Conservation (phyloP, 2,888 invertebrate species). For the Ormyrus pomaceus region DNA sequence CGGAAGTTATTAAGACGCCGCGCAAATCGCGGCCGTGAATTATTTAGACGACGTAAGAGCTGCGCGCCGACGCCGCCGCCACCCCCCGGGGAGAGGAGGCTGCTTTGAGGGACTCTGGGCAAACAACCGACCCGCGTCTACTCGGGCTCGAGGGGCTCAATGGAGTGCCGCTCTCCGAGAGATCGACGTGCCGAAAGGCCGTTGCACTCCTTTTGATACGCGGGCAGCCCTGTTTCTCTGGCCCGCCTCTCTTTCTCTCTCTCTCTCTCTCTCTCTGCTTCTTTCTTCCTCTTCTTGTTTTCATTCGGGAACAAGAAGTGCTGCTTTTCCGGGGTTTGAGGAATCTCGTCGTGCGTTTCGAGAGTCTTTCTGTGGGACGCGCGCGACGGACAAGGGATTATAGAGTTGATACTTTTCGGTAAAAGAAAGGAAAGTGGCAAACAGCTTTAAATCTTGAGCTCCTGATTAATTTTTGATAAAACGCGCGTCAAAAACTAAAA, state of each 20-base stretch:
- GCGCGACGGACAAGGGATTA: no score
- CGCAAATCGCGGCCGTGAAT: conserved; percentile 30
- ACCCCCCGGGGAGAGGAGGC: background rate
- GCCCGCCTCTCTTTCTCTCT: background rate
- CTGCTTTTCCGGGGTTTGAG: no score
- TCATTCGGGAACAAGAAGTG: background rate
- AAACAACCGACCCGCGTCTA: conserved; percentile 24
- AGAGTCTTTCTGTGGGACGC: no score
- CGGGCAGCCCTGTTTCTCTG: background rate
- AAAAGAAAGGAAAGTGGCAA: no score
- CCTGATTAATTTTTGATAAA: no score
- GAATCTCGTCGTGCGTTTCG: no score
- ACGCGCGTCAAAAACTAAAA: no score
- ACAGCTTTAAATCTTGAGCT: no score
- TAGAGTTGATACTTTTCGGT: no score
- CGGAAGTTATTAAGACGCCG: conserved; percentile 5
- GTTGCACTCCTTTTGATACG: conserved; percentile 38
- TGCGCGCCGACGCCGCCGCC: no score
- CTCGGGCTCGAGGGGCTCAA: conserved; percentile 14
- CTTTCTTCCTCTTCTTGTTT: background rate
- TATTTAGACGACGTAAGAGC: conserved; percentile 27
- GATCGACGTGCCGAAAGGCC: conserved; percentile 38
- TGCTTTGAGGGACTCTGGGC: conserved; percentile 36
- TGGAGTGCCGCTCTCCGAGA: conserved; percentile 12
- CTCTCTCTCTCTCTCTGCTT: background rate